Evolutionary conservation across 2,888 invertebrate genomes (phyloP), one percentile per base, ranked within the genome.

Genomic region (Machimus atricapillus): DNA sequence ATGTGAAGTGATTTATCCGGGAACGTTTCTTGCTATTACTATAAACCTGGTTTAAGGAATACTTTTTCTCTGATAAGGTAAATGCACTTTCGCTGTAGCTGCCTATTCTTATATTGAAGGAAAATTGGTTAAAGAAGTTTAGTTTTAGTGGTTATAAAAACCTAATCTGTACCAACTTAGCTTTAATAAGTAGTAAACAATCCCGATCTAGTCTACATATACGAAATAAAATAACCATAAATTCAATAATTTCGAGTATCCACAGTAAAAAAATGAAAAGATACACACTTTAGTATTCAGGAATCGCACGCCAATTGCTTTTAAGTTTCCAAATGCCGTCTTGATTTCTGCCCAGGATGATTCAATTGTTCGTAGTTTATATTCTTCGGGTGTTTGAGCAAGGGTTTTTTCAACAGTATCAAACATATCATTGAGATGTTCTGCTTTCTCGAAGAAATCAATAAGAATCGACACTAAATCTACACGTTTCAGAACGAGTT

Each of bases 401-500:
- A 96, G 90, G 46, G 94, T 93, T 4, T 94, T 92, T 90, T 96
- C 96, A 81, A 96, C 90, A 86, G 93, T 93, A 90, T 96, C 95
- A 91, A 96, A 93, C 90, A 95, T 95, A 87, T 93, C 94, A 88
- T 94, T 93, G 78, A 96, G 93, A 90, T 95, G 94, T 87, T 95
- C 94, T 27, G 95, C 95, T 88, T 95, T 94, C 90, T 94, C 94
- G 90, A 96, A 96, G 92, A 97, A 96, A 89, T 95, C 94, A 73
- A 96, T 94, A 90, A 96, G 96, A 88, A 95, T 91, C 73, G 94
- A 94, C 19, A 95, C 94, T 23, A 96, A 92, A 88, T 95, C 94
- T 87, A 96, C 94, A 87, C 97, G 94, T 87, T 93, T 93, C 87
- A 95, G 93, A 7, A 96, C 91, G 37, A 94, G 91, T 88, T 94